Evolutionary conservation across 2,113 vertebrate genomes (phyloP), one percentile per base, ranked within the genome.

Genomic region (Monopterus albus): DNA sequence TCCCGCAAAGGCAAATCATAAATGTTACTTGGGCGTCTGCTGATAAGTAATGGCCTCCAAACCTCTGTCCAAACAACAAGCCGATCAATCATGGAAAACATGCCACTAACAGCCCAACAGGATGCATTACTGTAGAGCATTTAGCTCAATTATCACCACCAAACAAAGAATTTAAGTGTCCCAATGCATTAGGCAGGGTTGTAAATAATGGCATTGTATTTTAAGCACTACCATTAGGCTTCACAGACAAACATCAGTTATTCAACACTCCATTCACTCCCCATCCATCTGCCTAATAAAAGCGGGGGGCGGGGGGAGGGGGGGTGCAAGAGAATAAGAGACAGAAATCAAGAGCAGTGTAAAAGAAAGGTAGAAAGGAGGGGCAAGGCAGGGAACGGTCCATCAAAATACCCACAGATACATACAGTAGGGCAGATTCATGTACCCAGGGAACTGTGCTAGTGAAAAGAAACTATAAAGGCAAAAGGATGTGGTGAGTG

Each of bases 121-220:
- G 87, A 91, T 89, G 78, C 84, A 89, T 90, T 91, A 91, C 88
- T 80, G 87, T 75, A 58, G 75, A 86, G 83, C 86, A 89, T 89
- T 90, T 89, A 87, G 78, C 75, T 82, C 87, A 89, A 91, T 91
- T 90, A 91, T 90, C 89, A 86, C 78, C 83, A 87, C 75, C 86
- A 88, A 87, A 89, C 87, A 86, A 89, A 90, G 81, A 89, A 90
- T 90, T 90, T 85, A 88, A 89, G 87, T 83, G 88, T 91, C 87
- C 83, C 82, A 89, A 83, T 90, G 83, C 87, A 89, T 89, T 89
- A 89, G 88, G 68, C 72, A 50, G 66, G 87, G 84, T 88, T 88
- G 87, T 90, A 90, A 91, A 91, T 87, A 88, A 91, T 85, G 79
- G 68, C 80, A 87, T 87, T 83, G 83, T 82, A 89, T 89, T 90